Percentiles rank a stretch among this genome's conserved stretches.
Conservation (phyloP, 1,140 invertebrate species). For the Manduca sexta region DNA sequence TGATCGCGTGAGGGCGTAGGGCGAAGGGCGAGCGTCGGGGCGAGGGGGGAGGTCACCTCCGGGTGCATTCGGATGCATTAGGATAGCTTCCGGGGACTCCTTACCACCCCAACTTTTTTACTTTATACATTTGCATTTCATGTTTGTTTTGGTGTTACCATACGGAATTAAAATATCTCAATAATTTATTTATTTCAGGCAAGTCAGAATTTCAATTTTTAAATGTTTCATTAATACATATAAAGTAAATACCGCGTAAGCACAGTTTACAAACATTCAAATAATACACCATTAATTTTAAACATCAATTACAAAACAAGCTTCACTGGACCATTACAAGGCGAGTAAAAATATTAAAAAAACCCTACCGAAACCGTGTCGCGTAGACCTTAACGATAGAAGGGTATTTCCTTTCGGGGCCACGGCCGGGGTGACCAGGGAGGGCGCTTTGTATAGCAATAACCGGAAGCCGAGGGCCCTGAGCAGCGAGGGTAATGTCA, state of each 20-base stretch:
- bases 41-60: conserved; percentile 8
- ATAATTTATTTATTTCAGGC: too few species aligned
- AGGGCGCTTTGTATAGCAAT: conserved; percentile 64
- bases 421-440: conserved; percentile 23
- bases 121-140: too few species aligned
- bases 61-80: conserved; percentile 64
- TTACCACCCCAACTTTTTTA: neutral
- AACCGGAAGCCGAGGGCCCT: conserved; percentile 67
- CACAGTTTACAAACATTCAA: too few species aligned
- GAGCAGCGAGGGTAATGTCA: conserved; percentile 67
- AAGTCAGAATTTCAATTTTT: too few species aligned
- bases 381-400: conserved; percentile 64
- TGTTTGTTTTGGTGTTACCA: too few species aligned
- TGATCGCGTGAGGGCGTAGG: conserved; percentile 45
- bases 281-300: too few species aligned
- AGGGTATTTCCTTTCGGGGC: conserved; percentile 67
- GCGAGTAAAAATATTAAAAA: conserved; percentile 30
- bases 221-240: too few species aligned
- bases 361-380: conserved; percentile 40
- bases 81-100: conserved; percentile 41
- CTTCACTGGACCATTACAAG: too few species aligned
- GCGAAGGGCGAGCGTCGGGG: too few species aligned
- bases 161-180: too few species aligned
- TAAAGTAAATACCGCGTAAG: too few species aligned
- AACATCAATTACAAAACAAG: too few species aligned